Percentiles rank a stretch among this genome's conserved stretches.
Evolutionary conservation across 2,113 vertebrate genomes (phyloP).

Genomic region (Sorex fumeus): DNA sequence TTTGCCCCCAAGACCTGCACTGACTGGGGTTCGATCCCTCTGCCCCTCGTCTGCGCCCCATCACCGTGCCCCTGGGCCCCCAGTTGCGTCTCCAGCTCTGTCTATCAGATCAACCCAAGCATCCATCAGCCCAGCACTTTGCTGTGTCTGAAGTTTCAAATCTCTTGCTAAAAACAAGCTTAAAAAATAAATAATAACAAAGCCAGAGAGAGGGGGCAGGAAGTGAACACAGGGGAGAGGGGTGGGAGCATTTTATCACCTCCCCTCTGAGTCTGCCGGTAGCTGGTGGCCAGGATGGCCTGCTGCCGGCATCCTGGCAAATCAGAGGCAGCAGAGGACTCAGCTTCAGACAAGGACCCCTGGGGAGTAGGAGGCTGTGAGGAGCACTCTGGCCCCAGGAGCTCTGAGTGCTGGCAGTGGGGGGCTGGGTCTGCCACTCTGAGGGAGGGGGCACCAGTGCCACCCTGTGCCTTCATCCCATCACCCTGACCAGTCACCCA

Average conservation of each 20-base stretch:
- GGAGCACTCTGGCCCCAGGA: not conserved
- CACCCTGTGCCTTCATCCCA: too few species aligned
- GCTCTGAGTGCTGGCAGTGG: not conserved
- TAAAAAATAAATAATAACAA: conserved; percentile 30
- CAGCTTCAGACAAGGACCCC: conserved; percentile 1
- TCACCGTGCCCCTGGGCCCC: not conserved
- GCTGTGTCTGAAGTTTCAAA: conserved; percentile 16
- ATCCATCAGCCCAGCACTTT: not conserved
- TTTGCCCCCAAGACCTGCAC: not conserved
- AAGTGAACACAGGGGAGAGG: not conserved
- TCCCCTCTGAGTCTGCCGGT: conserved; percentile 17
- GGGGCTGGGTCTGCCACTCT: too few species aligned
- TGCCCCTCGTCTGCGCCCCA: too few species aligned
- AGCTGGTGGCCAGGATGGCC: not conserved
- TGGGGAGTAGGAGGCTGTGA: not conserved
- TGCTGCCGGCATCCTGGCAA: not conserved
- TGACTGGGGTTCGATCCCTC: not conserved
- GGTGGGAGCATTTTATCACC: not conserved
- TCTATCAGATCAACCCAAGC: too few species aligned
- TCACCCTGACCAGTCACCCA: not conserved
- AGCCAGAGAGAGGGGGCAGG: not conserved
- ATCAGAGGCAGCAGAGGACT: not conserved
- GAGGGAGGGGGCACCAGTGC: not conserved
- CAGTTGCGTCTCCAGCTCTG: not conserved
- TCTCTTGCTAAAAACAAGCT: conserved; percentile 60